Percentiles rank a stretch among this genome's conserved stretches.
Evolutionary conservation across 2,797 vertebrate genomes (phyloP).

Genomic region (Tadarida brasiliensis): DNA sequence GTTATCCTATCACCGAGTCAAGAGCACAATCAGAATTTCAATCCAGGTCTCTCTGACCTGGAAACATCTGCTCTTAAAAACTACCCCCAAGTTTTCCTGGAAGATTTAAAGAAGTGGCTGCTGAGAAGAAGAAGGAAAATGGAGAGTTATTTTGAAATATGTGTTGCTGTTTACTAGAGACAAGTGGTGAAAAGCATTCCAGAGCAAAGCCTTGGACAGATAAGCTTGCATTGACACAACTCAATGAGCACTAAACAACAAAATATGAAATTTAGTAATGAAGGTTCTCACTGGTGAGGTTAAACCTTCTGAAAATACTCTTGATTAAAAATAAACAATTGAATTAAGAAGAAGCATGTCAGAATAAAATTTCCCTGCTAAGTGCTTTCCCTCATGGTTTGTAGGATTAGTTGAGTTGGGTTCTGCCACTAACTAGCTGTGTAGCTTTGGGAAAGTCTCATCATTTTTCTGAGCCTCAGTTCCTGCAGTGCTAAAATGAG

Average conservation of each 20-base stretch:
- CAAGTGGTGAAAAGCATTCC: not conserved
- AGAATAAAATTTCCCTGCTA: not conserved
- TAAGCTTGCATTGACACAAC: not conserved
- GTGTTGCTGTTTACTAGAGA: not conserved
- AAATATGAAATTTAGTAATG: not conserved
- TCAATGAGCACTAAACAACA: not conserved
- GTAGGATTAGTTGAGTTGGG: not conserved
- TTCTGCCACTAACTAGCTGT: not conserved
- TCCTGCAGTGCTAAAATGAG: constrained; percentile 19
- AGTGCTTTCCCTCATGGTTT: not conserved
- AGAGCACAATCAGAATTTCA: constrained; percentile 16
- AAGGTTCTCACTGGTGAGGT: not conserved
- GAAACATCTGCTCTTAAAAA: not conserved
- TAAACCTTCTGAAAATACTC: not conserved
- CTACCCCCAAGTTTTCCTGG: not conserved
- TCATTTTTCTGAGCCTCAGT: not conserved
- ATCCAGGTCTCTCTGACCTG: not conserved
- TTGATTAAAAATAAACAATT: constrained; percentile 1
- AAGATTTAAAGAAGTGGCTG: constrained; percentile 37
- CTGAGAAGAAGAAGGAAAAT: constrained; percentile 13
- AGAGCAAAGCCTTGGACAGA: not conserved
- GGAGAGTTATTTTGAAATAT: constrained; percentile 37
- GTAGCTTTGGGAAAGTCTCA: not conserved
- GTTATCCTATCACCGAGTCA: not conserved
- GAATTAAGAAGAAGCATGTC: constrained; percentile 6